Percentiles rank a stretch among this genome's conserved stretches.
These are phyloP conservation scores for Dryobates pubescens DNA, from an alignment of 2,797 vertebrate genomes.

Conservation along the genomic window DNA sequence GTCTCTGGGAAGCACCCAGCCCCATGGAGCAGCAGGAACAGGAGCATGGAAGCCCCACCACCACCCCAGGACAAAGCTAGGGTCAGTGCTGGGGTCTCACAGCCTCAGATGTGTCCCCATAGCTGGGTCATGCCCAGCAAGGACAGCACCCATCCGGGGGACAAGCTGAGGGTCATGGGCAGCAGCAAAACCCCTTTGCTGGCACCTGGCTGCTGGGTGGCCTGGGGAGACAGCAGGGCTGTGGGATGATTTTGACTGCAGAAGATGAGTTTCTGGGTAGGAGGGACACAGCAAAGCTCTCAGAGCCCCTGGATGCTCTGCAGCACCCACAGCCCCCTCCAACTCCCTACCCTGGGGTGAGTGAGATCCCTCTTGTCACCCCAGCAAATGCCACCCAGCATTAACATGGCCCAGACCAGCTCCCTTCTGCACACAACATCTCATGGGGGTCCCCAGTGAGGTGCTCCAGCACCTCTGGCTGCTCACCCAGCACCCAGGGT, in stretches of 20 bases:
- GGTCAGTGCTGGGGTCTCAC: rapidly evolving
- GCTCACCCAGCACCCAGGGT: rapidly evolving
- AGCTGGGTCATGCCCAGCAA: rapidly evolving
- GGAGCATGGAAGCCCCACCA: rapidly evolving
- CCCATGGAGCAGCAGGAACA: rapidly evolving
- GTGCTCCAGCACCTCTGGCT: rapidly evolving
- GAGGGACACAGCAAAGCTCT: rapidly evolving
- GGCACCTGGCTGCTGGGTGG: rapidly evolving
- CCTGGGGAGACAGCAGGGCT: rapidly evolving
- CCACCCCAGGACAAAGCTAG: background rate
- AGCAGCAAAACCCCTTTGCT: rapidly evolving
- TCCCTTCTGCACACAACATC: rapidly evolving
- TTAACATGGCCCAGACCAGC: rapidly evolving
- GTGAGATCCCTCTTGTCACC: background rate
- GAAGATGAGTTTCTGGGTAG: rapidly evolving
- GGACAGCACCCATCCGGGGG: background rate
- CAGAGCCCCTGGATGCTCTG: background rate
- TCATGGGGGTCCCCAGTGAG: rapidly evolving
- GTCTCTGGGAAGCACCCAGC: rapidly evolving
- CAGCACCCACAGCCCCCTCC: background rate
- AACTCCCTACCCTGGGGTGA: too few relatives aligned
- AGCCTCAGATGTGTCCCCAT: rapidly evolving
- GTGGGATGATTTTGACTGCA: background rate
- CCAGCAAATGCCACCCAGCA: rapidly evolving
- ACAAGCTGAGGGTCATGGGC: background rate